Conservation (phyloP, 2,113 vertebrate species). For the Chlamydotis undulata region DNA sequence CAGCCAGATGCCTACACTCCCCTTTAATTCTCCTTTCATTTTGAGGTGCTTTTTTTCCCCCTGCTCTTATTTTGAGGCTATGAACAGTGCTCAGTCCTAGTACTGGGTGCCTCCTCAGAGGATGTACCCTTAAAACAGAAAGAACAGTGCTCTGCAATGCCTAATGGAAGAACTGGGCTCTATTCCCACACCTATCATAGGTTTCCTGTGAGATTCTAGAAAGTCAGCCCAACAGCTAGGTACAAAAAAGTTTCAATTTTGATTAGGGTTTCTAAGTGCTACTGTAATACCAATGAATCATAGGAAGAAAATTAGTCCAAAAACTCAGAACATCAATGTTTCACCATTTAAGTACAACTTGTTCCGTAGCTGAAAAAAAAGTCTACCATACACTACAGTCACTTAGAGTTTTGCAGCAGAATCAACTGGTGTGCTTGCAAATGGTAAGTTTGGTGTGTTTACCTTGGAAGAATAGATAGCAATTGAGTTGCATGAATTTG, state of each 20-base stretch:
- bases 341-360: background rate
- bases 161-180: background rate
- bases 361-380: background rate
- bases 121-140: background rate
- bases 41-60: background rate
- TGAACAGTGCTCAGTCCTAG: background rate
- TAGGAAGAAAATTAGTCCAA: background rate
- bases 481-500: constrained; percentile 73
- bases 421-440: background rate
- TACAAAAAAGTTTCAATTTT: background rate
- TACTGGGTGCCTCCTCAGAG: background rate
- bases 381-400: background rate
- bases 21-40: background rate
- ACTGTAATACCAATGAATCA: background rate
- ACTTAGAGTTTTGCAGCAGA: background rate
- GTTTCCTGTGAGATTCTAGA: background rate
- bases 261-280: background rate
- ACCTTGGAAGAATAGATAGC: constrained; percentile 91
- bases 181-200: background rate
- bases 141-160: background rate
- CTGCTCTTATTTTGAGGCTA: background rate
- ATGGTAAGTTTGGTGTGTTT: background rate
- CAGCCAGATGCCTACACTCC: background rate
- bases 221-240: background rate
- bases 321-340: background rate